Evolutionary conservation across 2,888 invertebrate species (phyloP), one percentile per base, ranked within the genome.

Genomic region (Acrobasis suavella): DNA sequence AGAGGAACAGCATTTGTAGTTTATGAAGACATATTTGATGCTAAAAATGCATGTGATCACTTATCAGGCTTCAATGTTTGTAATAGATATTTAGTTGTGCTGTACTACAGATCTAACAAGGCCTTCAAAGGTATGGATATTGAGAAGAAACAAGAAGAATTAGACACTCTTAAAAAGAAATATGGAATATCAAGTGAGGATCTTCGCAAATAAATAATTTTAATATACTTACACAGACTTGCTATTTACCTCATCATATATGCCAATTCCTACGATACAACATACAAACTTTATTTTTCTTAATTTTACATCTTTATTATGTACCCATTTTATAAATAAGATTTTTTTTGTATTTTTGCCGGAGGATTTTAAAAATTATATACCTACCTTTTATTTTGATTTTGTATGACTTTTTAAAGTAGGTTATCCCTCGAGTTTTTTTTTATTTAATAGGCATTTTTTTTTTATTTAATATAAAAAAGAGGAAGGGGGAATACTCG

Each of bases 21-120:
- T 0, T 99, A 99, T 87, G 99, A 99, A 92, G 99, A 99, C 83
- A 99, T 99, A 77, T 99, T 99, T 93, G 99, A 99, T 94, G 99
- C 99, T 0, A 99, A 99, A 89, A 99, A 99, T 93, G 99, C 99
- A 5, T 99, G 99, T 89, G 99, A 99, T 86, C 99, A 99, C 89
- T 93, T 99, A 62, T 98, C 98, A 62, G 99, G 99, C 9, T 99
- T 99, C 87, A 99, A 99, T 86, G 99, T 99, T 39, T 99, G 99
- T 85, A 99, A 99, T 87, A 94, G 99, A 76, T 99, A 99, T 84
- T 93, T 99, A 46, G 99, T 99, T n/a, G 99, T 99, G 1, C 92
- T 99, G 9, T 99, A 99, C 87, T 99, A 99, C 86, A 98, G 99
- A 90, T 96, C 97, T 42, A 97, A 96, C 78, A 98, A 98, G 91